These are phyloP conservation scores for Drosophila lacicola DNA, from an alignment of 2,888 invertebrate species.

Conservation along the genomic window DNA sequence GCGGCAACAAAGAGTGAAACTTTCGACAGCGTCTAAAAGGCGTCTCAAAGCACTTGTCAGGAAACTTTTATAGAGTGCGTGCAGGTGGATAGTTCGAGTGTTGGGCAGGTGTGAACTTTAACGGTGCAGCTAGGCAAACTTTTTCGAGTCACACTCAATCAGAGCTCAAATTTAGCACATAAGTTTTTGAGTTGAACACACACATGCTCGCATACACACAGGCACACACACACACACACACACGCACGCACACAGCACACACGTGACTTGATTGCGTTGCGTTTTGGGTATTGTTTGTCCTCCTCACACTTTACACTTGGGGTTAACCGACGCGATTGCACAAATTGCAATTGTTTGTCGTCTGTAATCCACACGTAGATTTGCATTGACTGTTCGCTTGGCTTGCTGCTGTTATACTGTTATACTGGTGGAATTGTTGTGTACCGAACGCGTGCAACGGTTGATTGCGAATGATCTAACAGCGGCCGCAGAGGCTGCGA, in stretches of 20 bases:
- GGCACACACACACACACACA: too few species aligned
- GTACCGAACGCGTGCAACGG: conserved; percentile 78
- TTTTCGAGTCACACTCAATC: conserved; percentile 78
- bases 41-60: conserved; percentile 47
- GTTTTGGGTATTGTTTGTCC: conserved; percentile 30
- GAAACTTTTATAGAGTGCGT: not conserved
- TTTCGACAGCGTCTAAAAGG: conserved; percentile 59
- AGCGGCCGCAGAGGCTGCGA: conserved; percentile 58
- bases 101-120: conserved; percentile 47
- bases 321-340: conserved; percentile 31
- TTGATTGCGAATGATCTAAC: conserved; percentile 83
- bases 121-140: conserved; percentile 48
- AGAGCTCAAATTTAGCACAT: conserved; percentile 82
- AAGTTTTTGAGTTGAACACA: conserved; percentile 38
- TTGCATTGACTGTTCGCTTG: conserved; percentile 14
- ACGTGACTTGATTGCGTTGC: conserved; percentile 38
- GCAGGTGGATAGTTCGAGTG: not conserved
- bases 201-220: conserved; percentile 10
- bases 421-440: conserved; percentile 36
- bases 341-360: conserved; percentile 44
- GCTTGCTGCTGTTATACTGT: conserved; percentile 23
- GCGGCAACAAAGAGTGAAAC: conserved; percentile 53
- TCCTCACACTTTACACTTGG: conserved; percentile 11
- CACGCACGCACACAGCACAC: conserved; percentile 4
- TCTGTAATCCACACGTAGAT: conserved; percentile 42